Conservation (phyloP, 1,140 invertebrate species). For the Leptestheria dahalacensis region DNA sequence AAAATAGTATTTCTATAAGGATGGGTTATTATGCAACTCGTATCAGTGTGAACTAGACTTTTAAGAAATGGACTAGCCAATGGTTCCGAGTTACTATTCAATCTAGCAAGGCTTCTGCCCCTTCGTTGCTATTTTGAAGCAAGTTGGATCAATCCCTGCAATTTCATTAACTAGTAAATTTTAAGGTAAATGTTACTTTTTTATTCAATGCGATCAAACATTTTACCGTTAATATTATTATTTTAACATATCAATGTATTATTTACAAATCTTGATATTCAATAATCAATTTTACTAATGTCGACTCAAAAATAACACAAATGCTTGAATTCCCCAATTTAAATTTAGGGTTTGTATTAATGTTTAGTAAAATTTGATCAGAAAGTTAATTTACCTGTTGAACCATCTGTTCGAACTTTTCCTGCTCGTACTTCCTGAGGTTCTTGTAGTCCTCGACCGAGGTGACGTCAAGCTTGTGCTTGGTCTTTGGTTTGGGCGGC, state of each 20-base stretch:
- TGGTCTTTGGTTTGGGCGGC: constrained; percentile 99
- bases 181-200: neutral
- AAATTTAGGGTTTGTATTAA: no score
- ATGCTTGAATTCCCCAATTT: no score
- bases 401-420: constrained; percentile 96
- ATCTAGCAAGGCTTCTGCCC: neutral
- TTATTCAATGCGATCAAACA: no score
- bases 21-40: no score
- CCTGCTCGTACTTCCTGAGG: constrained; percentile 81
- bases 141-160: neutral
- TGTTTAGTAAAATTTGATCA: no score
- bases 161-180: no score
- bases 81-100: neutral
- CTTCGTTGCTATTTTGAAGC: neutral
- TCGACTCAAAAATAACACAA: no score
- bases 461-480: constrained; percentile 96
- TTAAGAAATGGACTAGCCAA: neutral
- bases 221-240: no score
- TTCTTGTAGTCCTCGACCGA: constrained; percentile 91
- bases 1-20: no score
- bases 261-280: no score
- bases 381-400: constrained; percentile 51
- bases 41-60: neutral
- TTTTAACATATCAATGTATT: no score
- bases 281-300: no score